Conservation (phyloP, 2,113 vertebrate genomes). For the Bucco capensis region DNA sequence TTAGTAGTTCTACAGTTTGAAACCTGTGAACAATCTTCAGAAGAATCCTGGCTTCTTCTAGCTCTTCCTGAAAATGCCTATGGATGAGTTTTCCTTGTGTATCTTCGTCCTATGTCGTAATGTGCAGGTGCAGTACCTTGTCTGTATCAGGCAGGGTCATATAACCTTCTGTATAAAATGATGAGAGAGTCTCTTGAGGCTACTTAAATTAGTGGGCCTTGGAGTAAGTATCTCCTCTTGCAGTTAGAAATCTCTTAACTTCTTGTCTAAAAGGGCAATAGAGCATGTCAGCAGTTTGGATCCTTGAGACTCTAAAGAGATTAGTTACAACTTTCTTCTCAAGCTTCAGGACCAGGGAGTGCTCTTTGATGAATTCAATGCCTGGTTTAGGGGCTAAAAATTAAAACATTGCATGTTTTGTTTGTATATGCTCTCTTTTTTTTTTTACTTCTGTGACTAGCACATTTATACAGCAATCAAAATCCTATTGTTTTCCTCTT, state of each 20-base stretch:
- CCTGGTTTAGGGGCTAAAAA: background rate
- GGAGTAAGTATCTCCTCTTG: background rate
- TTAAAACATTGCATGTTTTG: background rate
- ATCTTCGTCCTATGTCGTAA: background rate
- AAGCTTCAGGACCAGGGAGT: background rate
- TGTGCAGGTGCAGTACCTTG: background rate
- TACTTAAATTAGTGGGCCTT: conserved; percentile 16
- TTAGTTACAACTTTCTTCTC: background rate
- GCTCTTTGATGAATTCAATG: background rate
- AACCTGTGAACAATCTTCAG: background rate
- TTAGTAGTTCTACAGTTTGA: background rate
- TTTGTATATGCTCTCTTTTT: background rate
- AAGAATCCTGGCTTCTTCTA: background rate
- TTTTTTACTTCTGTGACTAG: background rate
- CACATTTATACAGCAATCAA: background rate
- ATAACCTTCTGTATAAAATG: background rate
- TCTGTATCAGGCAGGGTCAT: background rate
- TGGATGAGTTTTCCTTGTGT: background rate
- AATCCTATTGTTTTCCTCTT: background rate
- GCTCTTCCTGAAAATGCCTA: background rate
- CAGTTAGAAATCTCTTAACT: background rate
- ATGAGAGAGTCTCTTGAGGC: background rate
- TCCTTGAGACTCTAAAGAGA: background rate
- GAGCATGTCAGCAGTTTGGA: background rate
- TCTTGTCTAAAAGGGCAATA: background rate